Evolutionary conservation across 1,140 invertebrate genomes (phyloP).

Genomic region (Globodera ellingtonae): DNA sequence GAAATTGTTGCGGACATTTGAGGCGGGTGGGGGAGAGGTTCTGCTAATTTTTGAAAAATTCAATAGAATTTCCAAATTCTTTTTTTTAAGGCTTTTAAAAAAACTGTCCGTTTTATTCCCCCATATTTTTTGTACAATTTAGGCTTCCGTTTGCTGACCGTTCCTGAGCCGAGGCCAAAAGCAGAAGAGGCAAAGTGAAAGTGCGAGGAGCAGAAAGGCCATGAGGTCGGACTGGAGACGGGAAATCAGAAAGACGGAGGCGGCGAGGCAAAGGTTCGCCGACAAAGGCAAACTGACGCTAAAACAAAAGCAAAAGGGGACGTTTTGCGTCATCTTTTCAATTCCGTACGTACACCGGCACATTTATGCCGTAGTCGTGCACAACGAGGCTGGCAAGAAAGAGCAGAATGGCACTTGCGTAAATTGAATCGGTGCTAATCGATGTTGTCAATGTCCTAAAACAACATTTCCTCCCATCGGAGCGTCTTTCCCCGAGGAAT

Average conservation of each 20-base stretch:
- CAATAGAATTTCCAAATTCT: too few relatives aligned
- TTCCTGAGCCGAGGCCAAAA: slow-evolving; percentile 80
- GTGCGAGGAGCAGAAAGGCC: slow-evolving; percentile 84
- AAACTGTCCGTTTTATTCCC: too few relatives aligned
- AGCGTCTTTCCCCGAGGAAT: not conserved
- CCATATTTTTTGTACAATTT: too few relatives aligned
- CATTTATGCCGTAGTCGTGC: slow-evolving; percentile 84
- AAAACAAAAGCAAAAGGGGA: slow-evolving; percentile 11
- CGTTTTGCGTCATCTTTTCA: not conserved
- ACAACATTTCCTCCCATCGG: not conserved
- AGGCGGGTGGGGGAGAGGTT: too few relatives aligned
- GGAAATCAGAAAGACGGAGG: slow-evolving; percentile 85
- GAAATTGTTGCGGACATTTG: slow-evolving; percentile 4
- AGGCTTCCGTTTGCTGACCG: slow-evolving; percentile 66
- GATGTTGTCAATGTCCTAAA: slow-evolving; percentile 88
- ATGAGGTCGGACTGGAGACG: slow-evolving; percentile 77
- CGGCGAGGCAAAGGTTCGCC: slow-evolving; percentile 51
- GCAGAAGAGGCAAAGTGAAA: slow-evolving; percentile 84
- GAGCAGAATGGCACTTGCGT: slow-evolving; percentile 84
- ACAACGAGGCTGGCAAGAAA: slow-evolving; percentile 84
- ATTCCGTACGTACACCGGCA: slow-evolving; percentile 70
- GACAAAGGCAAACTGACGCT: slow-evolving; percentile 56
- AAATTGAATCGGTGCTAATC: slow-evolving; percentile 93
- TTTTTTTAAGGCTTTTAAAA: too few relatives aligned
- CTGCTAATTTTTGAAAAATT: too few relatives aligned